Percentiles rank a stretch among this genome's conserved stretches.
Evolutionary conservation across 2,113 vertebrate genomes (phyloP).

Genomic region (Pelvicachromis taeniatus): DNA sequence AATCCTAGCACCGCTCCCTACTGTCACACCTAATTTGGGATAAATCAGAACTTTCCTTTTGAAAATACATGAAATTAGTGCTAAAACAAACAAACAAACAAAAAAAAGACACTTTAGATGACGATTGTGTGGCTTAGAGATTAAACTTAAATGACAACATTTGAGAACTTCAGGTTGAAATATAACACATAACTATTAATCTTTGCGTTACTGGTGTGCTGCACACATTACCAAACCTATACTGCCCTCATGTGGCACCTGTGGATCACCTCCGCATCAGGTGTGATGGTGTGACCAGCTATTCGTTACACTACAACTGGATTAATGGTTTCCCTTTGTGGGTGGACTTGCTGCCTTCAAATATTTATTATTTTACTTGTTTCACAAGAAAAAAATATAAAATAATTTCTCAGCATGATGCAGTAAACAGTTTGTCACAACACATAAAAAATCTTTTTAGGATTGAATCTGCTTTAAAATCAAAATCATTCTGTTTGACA

Average conservation of each 20-base stretch:
- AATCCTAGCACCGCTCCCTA: no score
- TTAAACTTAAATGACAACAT: neutral
- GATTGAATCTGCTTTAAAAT: neutral
- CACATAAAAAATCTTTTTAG: neutral
- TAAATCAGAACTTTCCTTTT: neutral
- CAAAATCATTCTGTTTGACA: neutral
- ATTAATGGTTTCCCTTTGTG: neutral
- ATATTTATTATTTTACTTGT: neutral
- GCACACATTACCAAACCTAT: slow-evolving; percentile 16
- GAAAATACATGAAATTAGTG: neutral
- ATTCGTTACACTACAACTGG: neutral
- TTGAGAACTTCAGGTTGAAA: neutral
- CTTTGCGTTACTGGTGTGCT: neutral
- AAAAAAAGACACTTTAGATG: neutral
- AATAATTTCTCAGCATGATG: neutral
- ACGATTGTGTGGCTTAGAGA: neutral
- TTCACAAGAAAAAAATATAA: neutral
- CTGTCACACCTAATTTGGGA: neutral
- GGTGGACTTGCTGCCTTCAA: neutral
- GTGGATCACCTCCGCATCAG: neutral
- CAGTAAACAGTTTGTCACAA: neutral
- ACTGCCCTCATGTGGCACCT: slow-evolving; percentile 60
- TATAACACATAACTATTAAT: neutral
- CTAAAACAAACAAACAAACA: neutral
- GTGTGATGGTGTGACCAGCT: neutral